Evolutionary conservation across 2,797 vertebrate genomes (phyloP), one percentile per base, ranked within the genome.

Genomic region (Jordanella pulchra): DNA sequence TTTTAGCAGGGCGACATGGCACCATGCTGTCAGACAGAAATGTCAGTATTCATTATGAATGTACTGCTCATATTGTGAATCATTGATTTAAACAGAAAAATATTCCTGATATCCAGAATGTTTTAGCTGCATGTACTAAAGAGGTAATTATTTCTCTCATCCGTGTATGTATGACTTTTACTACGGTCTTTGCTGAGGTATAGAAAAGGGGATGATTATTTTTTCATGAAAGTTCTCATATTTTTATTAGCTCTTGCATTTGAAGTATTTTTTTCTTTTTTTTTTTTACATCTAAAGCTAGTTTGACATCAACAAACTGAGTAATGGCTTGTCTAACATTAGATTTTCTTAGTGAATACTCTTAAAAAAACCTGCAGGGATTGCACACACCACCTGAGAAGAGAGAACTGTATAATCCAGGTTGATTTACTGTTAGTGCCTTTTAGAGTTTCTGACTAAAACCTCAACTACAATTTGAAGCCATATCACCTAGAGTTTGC

Each of bases 401-500:
- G 79, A 84, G 68, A 71, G 77, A 70, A 67, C 84, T 68, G 73
- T 79, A 48, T 77, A n/a, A 27, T 72, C n/a, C 66, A 76, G 69
- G 79, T 72, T 67, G 72, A 86, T 81, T 86, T 77, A 81, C 75
- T 70, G 44, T 71, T 77, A 78, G 66, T 90, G 78, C 76, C 83
- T 82, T 71, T 87, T 80, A 74, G 65, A 58, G 84, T 51, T 77
- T 32, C 69, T 25, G 0, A 4, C 61, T 77, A 78, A 78, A 71
- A 71, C 69, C 79, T 87, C 68, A 42, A 63, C 55, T 76, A 83
- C 65, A 86, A 87, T 89, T 85, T 84, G 48, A 91, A 91, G 89
- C 87, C 89, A 88, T 90, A 80, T 71, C 61, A 84, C 69, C 76
- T 81, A 71, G 78, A 74, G 65, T 88, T 78, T 81, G 73, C 80